Evolutionary conservation across 2,797 vertebrate genomes (phyloP).

Genomic region (Acrossocheilus fasciatus): DNA sequence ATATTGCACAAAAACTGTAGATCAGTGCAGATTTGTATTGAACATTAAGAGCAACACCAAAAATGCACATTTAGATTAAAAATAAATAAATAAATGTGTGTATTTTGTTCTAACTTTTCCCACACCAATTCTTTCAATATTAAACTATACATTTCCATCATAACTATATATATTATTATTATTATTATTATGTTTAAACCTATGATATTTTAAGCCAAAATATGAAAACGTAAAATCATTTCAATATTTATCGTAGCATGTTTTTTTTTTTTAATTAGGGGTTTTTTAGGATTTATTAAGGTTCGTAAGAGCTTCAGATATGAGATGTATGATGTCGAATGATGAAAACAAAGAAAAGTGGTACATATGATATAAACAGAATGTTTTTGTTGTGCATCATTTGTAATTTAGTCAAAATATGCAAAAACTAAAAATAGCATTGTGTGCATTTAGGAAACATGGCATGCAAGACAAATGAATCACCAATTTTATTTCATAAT

Average conservation of each 20-base stretch:
- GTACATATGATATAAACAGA: too few relatives aligned
- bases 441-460: not conserved
- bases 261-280: too few relatives aligned
- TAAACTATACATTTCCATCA: not conserved
- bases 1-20: not conserved
- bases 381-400: not conserved
- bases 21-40: not conserved
- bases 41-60: not conserved
- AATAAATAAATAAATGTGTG: too few relatives aligned
- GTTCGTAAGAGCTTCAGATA: too few relatives aligned
- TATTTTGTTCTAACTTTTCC: not conserved
- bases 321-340: too few relatives aligned
- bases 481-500: not conserved
- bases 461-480: not conserved
- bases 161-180: not conserved
- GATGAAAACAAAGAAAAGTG: not conserved
- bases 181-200: not conserved
- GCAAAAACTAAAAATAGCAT: not conserved
- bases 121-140: too few relatives aligned
- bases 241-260: not conserved
- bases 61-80: not conserved
- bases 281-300: too few relatives aligned
- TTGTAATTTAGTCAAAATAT: not conserved
- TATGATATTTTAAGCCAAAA: not conserved
- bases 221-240: not conserved